phyloP scores from a whole-genome alignment of 1,140 invertebrate genomes.

The Lucilia sericata region DNA sequence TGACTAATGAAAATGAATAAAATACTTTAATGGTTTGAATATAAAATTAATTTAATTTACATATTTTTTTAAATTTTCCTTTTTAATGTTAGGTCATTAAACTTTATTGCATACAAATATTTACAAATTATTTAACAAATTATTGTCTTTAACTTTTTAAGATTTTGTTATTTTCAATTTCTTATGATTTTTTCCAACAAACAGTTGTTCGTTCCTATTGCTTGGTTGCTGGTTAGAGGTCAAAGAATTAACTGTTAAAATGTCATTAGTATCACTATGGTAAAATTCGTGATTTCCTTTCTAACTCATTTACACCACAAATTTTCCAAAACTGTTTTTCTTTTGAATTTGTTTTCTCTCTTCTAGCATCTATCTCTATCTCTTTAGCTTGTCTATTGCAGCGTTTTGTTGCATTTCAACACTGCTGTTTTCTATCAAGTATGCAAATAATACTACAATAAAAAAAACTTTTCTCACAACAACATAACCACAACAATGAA shows the following conservation, averaged over 20 bases:
- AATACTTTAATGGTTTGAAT: no score
- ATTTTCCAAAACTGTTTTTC: not conserved
- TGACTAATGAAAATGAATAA: no score
- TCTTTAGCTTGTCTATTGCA: not conserved
- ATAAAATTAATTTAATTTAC: no score
- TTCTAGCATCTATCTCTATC: not conserved
- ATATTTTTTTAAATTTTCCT: no score
- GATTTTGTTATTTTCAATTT: no score
- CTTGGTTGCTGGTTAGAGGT: not conserved
- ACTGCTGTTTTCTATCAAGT: not conserved
- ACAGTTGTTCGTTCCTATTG: not conserved
- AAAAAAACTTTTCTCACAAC: slow-evolving; percentile 14
- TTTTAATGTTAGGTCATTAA: no score
- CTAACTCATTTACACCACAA: slow-evolving; percentile 29
- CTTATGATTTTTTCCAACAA: not conserved
- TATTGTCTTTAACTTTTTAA: no score
- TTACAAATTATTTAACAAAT: no score
- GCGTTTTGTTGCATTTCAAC: slow-evolving; percentile 15
- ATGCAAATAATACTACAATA: not conserved
- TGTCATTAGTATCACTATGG: slow-evolving; percentile 34
- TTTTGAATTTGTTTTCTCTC: not conserved
- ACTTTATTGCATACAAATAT: no score
- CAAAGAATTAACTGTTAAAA: slow-evolving; percentile 18
- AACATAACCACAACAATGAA: slow-evolving; percentile 16
- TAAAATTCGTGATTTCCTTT: slow-evolving; percentile 37